Base-by-base conservation (phyloP, 2,888 invertebrate genomes). In the Lymantria monacha region DNA sequence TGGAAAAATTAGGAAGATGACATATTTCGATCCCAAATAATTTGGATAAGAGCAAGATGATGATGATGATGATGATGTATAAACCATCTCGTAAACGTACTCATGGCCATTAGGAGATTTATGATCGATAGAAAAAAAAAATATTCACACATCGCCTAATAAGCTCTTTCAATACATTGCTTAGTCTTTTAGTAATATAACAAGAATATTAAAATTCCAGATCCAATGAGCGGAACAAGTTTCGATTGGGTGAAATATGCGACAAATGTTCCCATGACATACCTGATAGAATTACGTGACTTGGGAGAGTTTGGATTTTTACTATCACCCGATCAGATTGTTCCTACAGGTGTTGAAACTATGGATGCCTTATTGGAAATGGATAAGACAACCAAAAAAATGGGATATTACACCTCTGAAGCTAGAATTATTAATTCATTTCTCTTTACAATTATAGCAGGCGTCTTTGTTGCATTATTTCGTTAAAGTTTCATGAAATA, bases 221-320 rank as follows among this genome's bases (percentile, higher is more conserved):
- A 92, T 61, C 72, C 76, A 12, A 89, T 92, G 80, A 90, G 87
- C n/a, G 92, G 92, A 1, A 75, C 86, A 3, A 91, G 88, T 42
- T 91, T 91, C 44, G 94, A 94, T 66, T 94, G 93, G 92, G 93
- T 92, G 0, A 92, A 93, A 59, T 84, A 87, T 2, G 78, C 67
- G 1, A 79, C 87, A 0, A 78, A 90, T 0, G 88, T 93, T 0
- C 92, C 92, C 7, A 85, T 94, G 40, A 76, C 92, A 0, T 93
- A 92, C 65, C 91, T 93, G 0, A 81, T 94, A n/a, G 94, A 95
- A 66, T 85, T 94, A 0, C 76, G 93, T 22, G 94, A 94, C 61
- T 82, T 83, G 3, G 93, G 93, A 1, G 74, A 76, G 8, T 91
- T 82, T 42, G 94, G 94, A 0, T 94, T 94, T 74, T 67, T 93